Percentiles rank a stretch among this genome's conserved stretches.
Conservation (phyloP, 2,797 vertebrate genomes). For the Anabas testudineus region DNA sequence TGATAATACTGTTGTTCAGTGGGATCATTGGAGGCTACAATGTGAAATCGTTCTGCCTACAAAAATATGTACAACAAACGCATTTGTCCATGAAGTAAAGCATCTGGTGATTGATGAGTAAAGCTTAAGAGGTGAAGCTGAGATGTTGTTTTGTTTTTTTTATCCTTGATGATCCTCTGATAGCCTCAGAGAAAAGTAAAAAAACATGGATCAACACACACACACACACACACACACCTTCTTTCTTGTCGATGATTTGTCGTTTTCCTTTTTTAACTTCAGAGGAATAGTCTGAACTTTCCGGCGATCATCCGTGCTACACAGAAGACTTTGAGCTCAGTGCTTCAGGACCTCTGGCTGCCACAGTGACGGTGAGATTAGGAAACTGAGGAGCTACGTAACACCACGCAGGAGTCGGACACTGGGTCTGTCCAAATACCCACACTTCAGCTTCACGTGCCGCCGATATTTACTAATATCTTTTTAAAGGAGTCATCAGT, state of each 20-base stretch:
- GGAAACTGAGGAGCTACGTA: conserved; percentile 36
- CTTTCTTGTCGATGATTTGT: conserved; percentile 8
- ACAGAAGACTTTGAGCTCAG: conserved; percentile 58
- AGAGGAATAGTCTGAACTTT: conserved; percentile 14
- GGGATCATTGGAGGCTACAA: conserved; percentile 68
- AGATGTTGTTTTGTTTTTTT: conserved; percentile 16
- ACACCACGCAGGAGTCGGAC: conserved; percentile 10
- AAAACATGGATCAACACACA: not conserved
- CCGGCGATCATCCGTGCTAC: conserved; percentile 68
- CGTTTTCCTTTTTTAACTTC: conserved; percentile 2
- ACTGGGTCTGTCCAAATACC: not conserved
- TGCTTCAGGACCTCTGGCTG: conserved; percentile 52
- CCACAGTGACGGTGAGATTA: conserved; percentile 65
- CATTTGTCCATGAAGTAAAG: conserved; percentile 69
- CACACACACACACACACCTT: conserved; percentile 33
- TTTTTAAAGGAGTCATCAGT: too few species aligned
- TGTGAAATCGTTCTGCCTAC: conserved; percentile 23
- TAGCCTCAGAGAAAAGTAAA: conserved; percentile 63
- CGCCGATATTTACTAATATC: too few species aligned
- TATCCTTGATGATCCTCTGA: conserved; percentile 44
- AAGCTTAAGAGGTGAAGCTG: conserved; percentile 76
- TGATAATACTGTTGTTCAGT: conserved; percentile 23
- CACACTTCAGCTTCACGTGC: not conserved
- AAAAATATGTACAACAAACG: conserved; percentile 60
- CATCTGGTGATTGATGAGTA: conserved; percentile 78